phyloP scores from a whole-genome alignment of 1,140 invertebrate genomes.

The Ostrea edulis region DNA sequence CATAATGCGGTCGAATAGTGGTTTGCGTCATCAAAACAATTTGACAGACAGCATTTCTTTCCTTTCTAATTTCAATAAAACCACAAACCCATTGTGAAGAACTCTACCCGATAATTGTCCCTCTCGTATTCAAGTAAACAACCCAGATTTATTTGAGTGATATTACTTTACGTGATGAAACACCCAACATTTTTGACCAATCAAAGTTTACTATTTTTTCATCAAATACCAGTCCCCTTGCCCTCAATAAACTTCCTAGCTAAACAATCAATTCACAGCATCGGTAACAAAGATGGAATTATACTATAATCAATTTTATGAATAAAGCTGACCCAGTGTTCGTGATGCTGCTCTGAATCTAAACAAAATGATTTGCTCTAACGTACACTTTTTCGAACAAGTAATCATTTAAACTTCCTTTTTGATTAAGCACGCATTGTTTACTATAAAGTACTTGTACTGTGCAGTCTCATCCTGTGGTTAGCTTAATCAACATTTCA shows the following conservation, averaged over 20 bases:
- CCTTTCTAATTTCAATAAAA: slow-evolving; percentile 12
- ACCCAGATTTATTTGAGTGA: not conserved
- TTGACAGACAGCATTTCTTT: slow-evolving; percentile 3
- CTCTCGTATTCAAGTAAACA: not conserved
- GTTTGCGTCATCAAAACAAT: not conserved
- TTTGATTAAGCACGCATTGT: slow-evolving; percentile 9
- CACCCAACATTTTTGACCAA: not conserved
- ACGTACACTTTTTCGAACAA: not conserved
- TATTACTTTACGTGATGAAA: not conserved
- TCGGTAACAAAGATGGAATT: slow-evolving; percentile 13
- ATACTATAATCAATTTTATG: slow-evolving; percentile 2
- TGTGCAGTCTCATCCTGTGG: not conserved
- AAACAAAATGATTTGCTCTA: not conserved
- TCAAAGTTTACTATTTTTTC: slow-evolving; percentile 10
- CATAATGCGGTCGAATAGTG: slow-evolving; percentile 11
- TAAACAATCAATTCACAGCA: slow-evolving; percentile 3
- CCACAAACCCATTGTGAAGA: slow-evolving; percentile 3
- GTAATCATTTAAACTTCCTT: not conserved
- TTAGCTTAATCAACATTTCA: not conserved
- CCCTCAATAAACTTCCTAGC: not conserved
- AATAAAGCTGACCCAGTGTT: not conserved
- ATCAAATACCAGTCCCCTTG: not conserved
- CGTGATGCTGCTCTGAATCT: not conserved
- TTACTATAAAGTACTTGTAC: not conserved
- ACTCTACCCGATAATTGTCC: not conserved